A percentile compares a stretch with the other conserved stretches of the same genome.
phyloP scores from a whole-genome alignment of 2,797 vertebrate genomes.

The Protonibea diacanthus region DNA sequence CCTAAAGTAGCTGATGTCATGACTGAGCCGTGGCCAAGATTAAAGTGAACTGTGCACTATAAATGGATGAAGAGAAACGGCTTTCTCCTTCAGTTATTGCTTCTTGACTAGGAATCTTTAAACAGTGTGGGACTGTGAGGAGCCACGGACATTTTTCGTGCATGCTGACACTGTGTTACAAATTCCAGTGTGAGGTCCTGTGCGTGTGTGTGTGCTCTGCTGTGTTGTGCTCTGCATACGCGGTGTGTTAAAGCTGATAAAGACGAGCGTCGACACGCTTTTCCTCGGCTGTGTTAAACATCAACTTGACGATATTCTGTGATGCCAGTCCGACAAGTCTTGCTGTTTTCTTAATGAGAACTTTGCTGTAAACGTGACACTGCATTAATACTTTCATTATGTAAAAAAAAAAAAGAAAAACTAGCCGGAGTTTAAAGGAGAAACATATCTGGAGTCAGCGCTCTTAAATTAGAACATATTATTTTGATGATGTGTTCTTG shows the following conservation, averaged over 20 bases:
- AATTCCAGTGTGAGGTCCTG: slow-evolving; percentile 67
- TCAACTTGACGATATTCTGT: not conserved
- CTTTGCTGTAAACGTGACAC: slow-evolving; percentile 7
- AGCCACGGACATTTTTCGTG: slow-evolving; percentile 48
- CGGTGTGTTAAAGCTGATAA: slow-evolving; percentile 46
- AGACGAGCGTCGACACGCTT: slow-evolving; percentile 13
- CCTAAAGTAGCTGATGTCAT: slow-evolving; percentile 83
- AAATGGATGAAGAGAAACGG: slow-evolving; percentile 76
- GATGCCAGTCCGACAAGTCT: slow-evolving; percentile 12
- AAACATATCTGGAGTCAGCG: slow-evolving; percentile 47
- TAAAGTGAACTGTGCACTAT: slow-evolving; percentile 73
- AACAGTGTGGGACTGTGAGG: slow-evolving; percentile 57
- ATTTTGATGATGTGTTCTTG: slow-evolving; percentile 74
- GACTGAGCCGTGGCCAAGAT: slow-evolving; percentile 74
- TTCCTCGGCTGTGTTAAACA: not conserved
- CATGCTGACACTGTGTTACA: slow-evolving; percentile 45
- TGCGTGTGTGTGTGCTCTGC: slow-evolving; percentile 25
- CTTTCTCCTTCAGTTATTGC: slow-evolving; percentile 67
- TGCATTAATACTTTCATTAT: slow-evolving; percentile 6
- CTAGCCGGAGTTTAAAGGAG: not conserved
- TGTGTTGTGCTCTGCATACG: slow-evolving; percentile 32
- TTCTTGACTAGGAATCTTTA: slow-evolving; percentile 62
- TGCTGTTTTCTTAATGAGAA: slow-evolving; percentile 17
- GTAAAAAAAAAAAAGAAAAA: not conserved
- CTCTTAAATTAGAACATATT: slow-evolving; percentile 78